These are phyloP conservation scores for Anguilla obscura DNA, from an alignment of 2,797 vertebrate genomes.

Conservation along the genomic window DNA sequence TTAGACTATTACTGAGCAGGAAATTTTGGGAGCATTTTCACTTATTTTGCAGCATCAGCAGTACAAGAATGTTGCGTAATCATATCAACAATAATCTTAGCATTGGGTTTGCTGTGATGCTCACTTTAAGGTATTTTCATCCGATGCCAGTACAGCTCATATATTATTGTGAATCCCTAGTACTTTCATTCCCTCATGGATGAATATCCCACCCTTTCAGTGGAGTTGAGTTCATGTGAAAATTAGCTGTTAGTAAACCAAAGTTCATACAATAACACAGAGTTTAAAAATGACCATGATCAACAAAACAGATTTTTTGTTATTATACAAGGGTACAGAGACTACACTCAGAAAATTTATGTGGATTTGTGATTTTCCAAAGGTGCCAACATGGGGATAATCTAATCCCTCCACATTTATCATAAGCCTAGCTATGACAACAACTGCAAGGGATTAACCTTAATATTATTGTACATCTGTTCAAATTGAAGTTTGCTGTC, in stretches of 20 bases:
- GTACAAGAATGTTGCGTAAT: neutral
- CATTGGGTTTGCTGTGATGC: neutral
- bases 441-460: slow-evolving; percentile 1
- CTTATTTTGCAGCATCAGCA: neutral
- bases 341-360: neutral
- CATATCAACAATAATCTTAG: neutral
- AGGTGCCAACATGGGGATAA: neutral
- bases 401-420: neutral
- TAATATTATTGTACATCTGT: slow-evolving; percentile 6
- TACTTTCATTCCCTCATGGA: neutral
- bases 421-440: slow-evolving; percentile 5
- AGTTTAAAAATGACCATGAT: neutral
- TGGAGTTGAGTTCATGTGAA: neutral
- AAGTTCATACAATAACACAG: neutral
- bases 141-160: neutral
- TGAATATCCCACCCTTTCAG: neutral
- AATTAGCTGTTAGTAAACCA: neutral
- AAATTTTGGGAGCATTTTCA: neutral
- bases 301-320: neutral
- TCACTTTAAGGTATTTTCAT: neutral
- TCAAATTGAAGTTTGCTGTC: neutral
- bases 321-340: neutral
- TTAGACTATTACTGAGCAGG: neutral
- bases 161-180: too few species aligned
- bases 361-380: neutral